Conservation (phyloP, 2,888 invertebrate species). For the Heliconius cydno region DNA sequence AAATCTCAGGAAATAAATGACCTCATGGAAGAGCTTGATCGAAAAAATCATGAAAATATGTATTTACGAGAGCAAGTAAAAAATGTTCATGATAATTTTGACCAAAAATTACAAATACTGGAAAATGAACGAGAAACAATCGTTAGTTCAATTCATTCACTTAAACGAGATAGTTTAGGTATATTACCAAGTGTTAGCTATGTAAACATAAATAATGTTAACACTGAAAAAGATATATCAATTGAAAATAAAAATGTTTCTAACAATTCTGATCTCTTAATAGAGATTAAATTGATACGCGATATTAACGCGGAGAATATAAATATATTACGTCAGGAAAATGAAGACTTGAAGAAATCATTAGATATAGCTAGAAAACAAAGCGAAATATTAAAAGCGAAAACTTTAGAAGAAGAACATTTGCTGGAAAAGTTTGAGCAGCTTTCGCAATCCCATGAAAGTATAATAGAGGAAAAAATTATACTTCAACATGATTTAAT, state of each 20-base stretch:
- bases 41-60: conserved; percentile 57
- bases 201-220: conserved; percentile 49
- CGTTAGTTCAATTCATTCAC: conserved; percentile 58
- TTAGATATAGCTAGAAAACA: conserved; percentile 61
- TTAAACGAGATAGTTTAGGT: conserved; percentile 66
- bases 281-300: conserved; percentile 62
- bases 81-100: conserved; percentile 56
- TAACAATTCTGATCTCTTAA: conserved; percentile 55
- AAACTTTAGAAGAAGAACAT: conserved; percentile 56
- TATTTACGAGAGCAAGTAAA: conserved; percentile 57
- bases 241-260: conserved; percentile 49
- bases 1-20: conserved; percentile 66
- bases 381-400: conserved; percentile 59
- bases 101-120: conserved; percentile 54
- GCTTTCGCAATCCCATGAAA: conserved; percentile 57
- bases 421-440: conserved; percentile 55
- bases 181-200: conserved; percentile 62
- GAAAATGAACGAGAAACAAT: conserved; percentile 62
- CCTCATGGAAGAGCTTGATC: conserved; percentile 60
- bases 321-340: conserved; percentile 59
- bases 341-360: conserved; percentile 56
- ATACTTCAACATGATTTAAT: conserved; percentile 59
- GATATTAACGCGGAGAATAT: conserved; percentile 59
- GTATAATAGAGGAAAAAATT: conserved; percentile 55
- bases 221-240: conserved; percentile 48